A percentile compares a stretch with the other conserved stretches of the same genome.
Evolutionary conservation across 2,113 vertebrate species (phyloP).

Genomic region (Tenebrosternarchus preto): DNA sequence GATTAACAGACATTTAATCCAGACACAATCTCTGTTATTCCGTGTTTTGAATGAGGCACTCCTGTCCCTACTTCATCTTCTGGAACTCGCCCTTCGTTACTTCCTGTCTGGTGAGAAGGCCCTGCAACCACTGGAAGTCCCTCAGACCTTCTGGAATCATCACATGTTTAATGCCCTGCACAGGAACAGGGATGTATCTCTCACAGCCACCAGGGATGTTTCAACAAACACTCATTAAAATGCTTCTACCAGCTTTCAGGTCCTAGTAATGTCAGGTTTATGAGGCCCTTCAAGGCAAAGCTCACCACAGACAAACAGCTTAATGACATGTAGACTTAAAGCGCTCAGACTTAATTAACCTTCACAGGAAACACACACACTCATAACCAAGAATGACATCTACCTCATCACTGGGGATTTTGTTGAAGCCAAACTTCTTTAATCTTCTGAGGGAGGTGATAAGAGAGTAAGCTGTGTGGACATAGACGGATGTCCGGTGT

Average conservation of each 20-base stretch:
- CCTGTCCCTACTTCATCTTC: conserved; percentile 24
- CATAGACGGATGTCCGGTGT: conserved; percentile 83
- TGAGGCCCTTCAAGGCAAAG: no score
- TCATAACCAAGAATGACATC: not conserved
- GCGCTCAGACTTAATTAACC: not conserved
- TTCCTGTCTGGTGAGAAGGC: conserved; percentile 56
- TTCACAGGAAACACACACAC: not conserved
- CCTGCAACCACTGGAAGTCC: conserved; percentile 65
- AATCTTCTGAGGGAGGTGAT: conserved; percentile 49
- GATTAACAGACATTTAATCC: no score
- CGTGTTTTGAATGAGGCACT: not conserved
- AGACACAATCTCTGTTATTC: no score
- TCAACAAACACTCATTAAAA: not conserved
- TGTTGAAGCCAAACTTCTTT: conserved; percentile 70
- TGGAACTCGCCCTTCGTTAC: conserved; percentile 36
- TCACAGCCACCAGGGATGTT: not conserved
- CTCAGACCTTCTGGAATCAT: conserved; percentile 70
- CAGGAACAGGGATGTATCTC: not conserved
- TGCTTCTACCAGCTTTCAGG: not conserved
- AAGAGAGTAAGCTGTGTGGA: conserved; percentile 83
- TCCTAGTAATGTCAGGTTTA: not conserved
- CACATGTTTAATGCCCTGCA: conserved; percentile 70
- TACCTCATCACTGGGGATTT: conserved; percentile 63
- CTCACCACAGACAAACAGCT: not conserved
- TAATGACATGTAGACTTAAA: not conserved